Conservation (phyloP, 2,888 invertebrate species). For the Polydrusus pterygomalis region DNA sequence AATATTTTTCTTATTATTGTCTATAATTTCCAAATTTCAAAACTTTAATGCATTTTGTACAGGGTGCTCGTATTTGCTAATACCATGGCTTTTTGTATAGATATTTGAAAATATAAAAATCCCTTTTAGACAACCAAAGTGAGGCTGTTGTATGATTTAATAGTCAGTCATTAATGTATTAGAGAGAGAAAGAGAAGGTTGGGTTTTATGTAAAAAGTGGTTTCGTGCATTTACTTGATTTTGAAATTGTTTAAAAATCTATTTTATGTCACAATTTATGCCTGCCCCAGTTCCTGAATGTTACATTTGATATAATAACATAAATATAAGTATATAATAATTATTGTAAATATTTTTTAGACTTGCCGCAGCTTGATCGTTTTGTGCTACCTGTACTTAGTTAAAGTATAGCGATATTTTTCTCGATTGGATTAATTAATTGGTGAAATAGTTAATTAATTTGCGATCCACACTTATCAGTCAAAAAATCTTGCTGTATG, state of each 20-base stretch:
- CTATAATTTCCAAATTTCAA: slow-evolving; percentile 4
- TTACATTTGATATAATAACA: slow-evolving; percentile 8
- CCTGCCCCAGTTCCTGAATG: slow-evolving; percentile 26
- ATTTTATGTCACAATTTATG: slow-evolving; percentile 11
- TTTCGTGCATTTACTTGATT: neutral
- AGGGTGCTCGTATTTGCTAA: slow-evolving; percentile 3
- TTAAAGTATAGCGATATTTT: neutral
- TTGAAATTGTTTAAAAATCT: slow-evolving; percentile 6
- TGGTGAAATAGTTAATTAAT: neutral
- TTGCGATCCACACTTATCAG: too few species aligned
- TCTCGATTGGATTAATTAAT: neutral
- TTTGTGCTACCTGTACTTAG: neutral
- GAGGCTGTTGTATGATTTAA: slow-evolving; percentile 6
- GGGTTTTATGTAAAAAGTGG: slow-evolving; percentile 15
- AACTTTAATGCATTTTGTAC: slow-evolving; percentile 8
- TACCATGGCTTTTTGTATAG: neutral
- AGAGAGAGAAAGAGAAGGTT: neutral
- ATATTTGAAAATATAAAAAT: neutral
- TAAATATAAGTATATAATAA: slow-evolving; percentile 10
- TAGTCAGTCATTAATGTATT: slow-evolving; percentile 2
- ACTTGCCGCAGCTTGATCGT: neutral
- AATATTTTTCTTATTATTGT: too few species aligned
- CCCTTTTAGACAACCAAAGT: slow-evolving; percentile 10
- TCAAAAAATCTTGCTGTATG: neutral
- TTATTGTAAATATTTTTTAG: slow-evolving; percentile 19